Conservation (phyloP, 2,797 vertebrate genomes). For the Rhodeus uyekii region DNA sequence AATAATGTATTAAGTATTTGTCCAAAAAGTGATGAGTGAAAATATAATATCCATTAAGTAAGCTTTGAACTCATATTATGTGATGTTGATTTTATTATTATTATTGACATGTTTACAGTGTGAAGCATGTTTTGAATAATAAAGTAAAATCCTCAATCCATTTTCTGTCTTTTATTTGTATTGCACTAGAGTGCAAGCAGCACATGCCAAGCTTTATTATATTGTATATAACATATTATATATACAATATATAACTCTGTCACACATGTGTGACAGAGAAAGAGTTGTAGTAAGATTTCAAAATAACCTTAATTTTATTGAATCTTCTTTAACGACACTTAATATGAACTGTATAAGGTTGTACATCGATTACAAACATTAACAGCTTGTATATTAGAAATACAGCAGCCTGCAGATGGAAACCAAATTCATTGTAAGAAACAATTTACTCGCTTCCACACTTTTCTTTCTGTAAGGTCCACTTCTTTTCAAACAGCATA, state of each 20-base stretch:
- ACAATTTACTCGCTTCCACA: not conserved
- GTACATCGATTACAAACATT: not conserved
- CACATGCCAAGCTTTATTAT: not conserved
- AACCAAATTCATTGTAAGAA: slow-evolving; percentile 4
- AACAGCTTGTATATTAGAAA: not conserved
- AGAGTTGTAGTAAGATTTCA: too few relatives aligned
- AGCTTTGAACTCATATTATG: too few relatives aligned
- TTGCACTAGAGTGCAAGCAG: not conserved
- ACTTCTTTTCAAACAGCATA: not conserved
- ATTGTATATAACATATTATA: too few relatives aligned
- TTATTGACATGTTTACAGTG: not conserved
- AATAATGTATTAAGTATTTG: too few relatives aligned
- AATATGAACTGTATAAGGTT: not conserved
- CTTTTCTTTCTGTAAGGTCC: not conserved
- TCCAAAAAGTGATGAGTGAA: too few relatives aligned
- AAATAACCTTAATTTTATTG: not conserved
- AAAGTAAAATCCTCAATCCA: not conserved
- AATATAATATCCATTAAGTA: too few relatives aligned
- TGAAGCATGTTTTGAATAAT: not conserved
- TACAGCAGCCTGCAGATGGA: not conserved
- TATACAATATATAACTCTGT: too few relatives aligned
- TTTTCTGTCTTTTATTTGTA: not conserved
- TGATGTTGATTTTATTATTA: not conserved
- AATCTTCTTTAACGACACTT: not conserved
- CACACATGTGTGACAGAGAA: too few relatives aligned